Evolutionary conservation across 2,888 invertebrate genomes (phyloP), one percentile per base, ranked within the genome.

Genomic region (Cheiracanthium punctorium): DNA sequence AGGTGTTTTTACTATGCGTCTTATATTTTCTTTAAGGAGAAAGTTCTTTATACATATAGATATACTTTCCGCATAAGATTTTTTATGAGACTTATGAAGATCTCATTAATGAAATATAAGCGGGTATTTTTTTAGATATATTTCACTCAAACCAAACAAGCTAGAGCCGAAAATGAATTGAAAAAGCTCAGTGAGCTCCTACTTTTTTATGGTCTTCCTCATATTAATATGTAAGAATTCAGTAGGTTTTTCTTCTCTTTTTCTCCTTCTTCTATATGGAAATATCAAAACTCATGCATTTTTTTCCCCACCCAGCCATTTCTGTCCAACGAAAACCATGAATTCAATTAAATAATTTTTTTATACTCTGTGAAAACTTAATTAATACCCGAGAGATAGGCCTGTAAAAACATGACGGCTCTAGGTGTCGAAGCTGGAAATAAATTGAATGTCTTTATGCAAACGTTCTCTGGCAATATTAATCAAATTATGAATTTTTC

Each of bases 321-420:
- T 29, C 29, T 41, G 30, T 72, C 72, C 41, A 24, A 43, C 64
- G 41, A 48, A 58, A 58, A 58, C 24, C 24, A 24, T n/a, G 73
- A 64, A 82, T 76, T 82, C 82, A 82, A 82, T 82, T 82, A 82
- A 82, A 82, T 69, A 33, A 37, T 32, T 76, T 75, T 82, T 65
- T 67, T 67, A 24, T 20, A 30, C n/a, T 10, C 32, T 32, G 33
- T 32, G 65, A 77, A 73, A 77, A 82, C 65, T 82, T 82, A 82
- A 82, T 82, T 82, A 82, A 82, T 82, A 73, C 77, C 48, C 65
- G 8, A 24, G 52, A 24, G 72, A 33, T 69, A 37, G 71, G 37
- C 20, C 52, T 72, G 72, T 32, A 72, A 77, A 82, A 82, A 82
- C 77, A 81, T 58, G 32, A 20, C n/a, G 69, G 37, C 71, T 17